These are phyloP conservation scores for Pseudomugil gertrudae DNA, from an alignment of 2,797 vertebrate genomes.

Conservation along the genomic window DNA sequence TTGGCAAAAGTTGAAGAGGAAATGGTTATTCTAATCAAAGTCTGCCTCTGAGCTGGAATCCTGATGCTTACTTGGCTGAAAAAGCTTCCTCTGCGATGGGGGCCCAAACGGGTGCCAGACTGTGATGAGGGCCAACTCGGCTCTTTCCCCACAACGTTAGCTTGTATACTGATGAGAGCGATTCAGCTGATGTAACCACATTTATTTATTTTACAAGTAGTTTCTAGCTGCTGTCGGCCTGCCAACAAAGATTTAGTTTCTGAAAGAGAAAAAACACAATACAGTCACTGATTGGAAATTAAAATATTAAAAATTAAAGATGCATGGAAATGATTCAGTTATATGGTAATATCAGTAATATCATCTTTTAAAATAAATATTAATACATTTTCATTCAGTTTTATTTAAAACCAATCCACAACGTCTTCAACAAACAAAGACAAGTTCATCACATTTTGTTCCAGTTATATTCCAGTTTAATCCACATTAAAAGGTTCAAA, in stretches of 20 bases:
- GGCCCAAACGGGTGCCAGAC: slow-evolving; percentile 51
- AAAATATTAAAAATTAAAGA: too few species aligned
- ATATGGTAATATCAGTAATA: too few species aligned
- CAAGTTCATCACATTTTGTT: too few species aligned
- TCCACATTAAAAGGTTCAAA: too few species aligned
- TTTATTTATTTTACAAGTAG: slow-evolving; percentile 9
- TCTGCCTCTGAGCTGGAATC: slow-evolving; percentile 73
- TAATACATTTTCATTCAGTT: too few species aligned
- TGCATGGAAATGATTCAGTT: too few species aligned
- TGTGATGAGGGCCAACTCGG: slow-evolving; percentile 36
- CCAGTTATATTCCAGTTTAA: too few species aligned
- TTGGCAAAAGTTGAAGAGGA: slow-evolving; percentile 79
- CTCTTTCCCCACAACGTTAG: slow-evolving; percentile 13
- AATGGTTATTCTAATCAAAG: slow-evolving; percentile 82
- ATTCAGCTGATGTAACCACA: slow-evolving; percentile 1
- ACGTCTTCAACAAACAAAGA: too few species aligned
- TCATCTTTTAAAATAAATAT: too few species aligned
- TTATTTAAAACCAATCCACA: too few species aligned
- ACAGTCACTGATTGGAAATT: not conserved
- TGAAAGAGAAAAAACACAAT: not conserved
- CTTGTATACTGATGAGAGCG: slow-evolving; percentile 9
- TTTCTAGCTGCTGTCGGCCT: not conserved
- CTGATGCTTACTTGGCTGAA: slow-evolving; percentile 70
- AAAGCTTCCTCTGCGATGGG: slow-evolving; percentile 60
- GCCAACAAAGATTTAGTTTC: slow-evolving; percentile 2